Conservation (phyloP, 2,113 vertebrate genomes). For the Tachysurus fulvidraco region DNA sequence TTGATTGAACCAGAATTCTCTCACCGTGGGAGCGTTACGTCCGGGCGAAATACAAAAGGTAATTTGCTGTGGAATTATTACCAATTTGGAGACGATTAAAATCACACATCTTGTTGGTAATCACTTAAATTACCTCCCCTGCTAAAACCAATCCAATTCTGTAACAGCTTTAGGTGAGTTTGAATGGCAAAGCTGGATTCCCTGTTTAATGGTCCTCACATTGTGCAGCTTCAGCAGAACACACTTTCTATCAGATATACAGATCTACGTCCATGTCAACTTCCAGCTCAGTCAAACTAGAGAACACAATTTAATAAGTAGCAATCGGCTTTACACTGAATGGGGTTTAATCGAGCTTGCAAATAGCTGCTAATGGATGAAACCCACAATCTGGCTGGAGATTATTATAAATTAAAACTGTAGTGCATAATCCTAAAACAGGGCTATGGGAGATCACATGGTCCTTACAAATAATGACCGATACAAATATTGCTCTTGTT, state of each 20-base stretch:
- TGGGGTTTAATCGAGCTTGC: neutral
- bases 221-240: conserved; percentile 10
- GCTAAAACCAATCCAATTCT: conserved; percentile 21
- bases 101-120: conserved; percentile 24
- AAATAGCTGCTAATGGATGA: neutral
- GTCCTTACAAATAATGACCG: neutral
- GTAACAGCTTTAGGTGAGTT: conserved; percentile 5
- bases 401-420: neutral
- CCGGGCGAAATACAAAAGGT: neutral
- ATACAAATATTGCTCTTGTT: neutral
- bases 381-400: neutral
- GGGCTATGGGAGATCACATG: neutral
- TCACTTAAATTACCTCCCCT: conserved; percentile 16
- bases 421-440: neutral
- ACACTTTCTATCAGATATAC: neutral
- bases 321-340: neutral
- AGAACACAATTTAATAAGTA: conserved; percentile 1
- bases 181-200: neutral
- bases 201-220: conserved; percentile 25
- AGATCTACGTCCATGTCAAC: neutral
- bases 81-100: conserved; percentile 21
- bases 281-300: neutral
- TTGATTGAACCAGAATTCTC: conserved; percentile 3
- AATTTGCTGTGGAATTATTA: conserved; percentile 27
- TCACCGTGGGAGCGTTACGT: neutral